Conservation (phyloP, 2,113 vertebrate species). For the Ammospiza nelsoni region DNA sequence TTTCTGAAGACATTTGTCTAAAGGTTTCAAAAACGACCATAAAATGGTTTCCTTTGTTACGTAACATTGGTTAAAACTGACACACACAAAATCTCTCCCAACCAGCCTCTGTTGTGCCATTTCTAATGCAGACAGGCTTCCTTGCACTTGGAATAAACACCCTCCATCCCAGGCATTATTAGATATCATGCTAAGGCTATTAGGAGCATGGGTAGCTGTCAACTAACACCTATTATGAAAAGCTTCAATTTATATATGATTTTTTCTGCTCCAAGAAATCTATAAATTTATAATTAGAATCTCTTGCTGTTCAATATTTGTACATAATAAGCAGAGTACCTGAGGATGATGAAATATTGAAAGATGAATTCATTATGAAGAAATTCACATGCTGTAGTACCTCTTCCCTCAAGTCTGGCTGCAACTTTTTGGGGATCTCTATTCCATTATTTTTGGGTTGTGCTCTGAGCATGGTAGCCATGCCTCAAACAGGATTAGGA, state of each 20-base stretch:
- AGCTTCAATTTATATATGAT: conserved; percentile 65
- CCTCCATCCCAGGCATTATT: not conserved
- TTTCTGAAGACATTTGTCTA: conserved; percentile 79
- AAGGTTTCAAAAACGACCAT: conserved; percentile 71
- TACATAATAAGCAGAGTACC: conserved; percentile 86
- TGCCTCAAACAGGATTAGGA: conserved; percentile 83
- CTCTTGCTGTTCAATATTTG: conserved; percentile 90
- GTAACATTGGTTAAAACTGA: conserved; percentile 59
- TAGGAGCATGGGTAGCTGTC: conserved; percentile 65
- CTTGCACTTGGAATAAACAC: not conserved
- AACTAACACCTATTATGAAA: conserved; percentile 70
- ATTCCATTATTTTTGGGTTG: conserved; percentile 71
- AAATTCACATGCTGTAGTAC: conserved; percentile 79
- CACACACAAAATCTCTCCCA: conserved; percentile 12
- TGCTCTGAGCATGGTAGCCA: conserved; percentile 75
- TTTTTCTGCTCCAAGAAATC: conserved; percentile 74
- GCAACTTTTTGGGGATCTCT: conserved; percentile 80
- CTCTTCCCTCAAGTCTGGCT: conserved; percentile 84
- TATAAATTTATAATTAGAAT: conserved; percentile 79
- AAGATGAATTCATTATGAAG: conserved; percentile 89
- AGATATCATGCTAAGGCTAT: conserved; percentile 29
- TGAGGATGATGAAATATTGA: conserved; percentile 88
- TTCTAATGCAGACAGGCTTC: not conserved
- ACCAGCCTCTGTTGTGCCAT: not conserved
- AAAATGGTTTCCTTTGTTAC: conserved; percentile 74